Evolutionary conservation across 2,888 invertebrate species (phyloP).

Genomic region (Neelides folsomi): DNA sequence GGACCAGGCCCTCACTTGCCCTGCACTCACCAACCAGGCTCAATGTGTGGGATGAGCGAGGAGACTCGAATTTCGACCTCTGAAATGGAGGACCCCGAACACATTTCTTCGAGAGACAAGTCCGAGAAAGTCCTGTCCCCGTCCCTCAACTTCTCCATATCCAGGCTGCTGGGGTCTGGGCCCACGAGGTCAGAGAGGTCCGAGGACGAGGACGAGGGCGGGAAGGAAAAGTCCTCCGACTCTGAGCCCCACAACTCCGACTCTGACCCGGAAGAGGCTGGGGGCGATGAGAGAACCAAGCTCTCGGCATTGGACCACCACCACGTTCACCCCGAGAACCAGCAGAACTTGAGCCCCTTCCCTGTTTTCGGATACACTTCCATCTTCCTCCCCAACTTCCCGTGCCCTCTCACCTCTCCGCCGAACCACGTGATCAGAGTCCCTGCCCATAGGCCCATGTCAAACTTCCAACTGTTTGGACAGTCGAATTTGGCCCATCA

Average conservation of each 20-base stretch:
- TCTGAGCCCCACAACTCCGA: slow-evolving; percentile 24
- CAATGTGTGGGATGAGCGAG: slow-evolving; percentile 34
- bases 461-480: slow-evolving; percentile 33
- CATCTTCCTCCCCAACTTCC: slow-evolving; percentile 33
- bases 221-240: slow-evolving; percentile 12
- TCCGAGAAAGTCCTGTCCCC: slow-evolving; percentile 16
- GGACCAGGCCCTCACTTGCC: background rate
- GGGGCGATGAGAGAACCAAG: slow-evolving; percentile 3
- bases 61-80: slow-evolving; percentile 24
- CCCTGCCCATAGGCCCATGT: slow-evolving; percentile 50
- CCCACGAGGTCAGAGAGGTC: background rate
- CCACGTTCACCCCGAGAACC: background rate
- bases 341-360: slow-evolving; percentile 27
- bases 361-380: slow-evolving; percentile 33
- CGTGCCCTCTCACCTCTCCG: slow-evolving; percentile 32
- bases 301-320: slow-evolving; percentile 6
- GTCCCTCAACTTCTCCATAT: slow-evolving; percentile 32
- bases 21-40: background rate
- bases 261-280: slow-evolving; percentile 25
- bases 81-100: slow-evolving; percentile 31
- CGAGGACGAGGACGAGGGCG: slow-evolving; percentile 14
- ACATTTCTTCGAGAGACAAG: slow-evolving; percentile 22
- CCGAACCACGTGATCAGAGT: slow-evolving; percentile 37
- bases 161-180: slow-evolving; percentile 29
- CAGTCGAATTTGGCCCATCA: slow-evolving; percentile 30